Base-by-base conservation (phyloP, 2,113 vertebrate genomes). In the Pelusios castaneus region DNA sequence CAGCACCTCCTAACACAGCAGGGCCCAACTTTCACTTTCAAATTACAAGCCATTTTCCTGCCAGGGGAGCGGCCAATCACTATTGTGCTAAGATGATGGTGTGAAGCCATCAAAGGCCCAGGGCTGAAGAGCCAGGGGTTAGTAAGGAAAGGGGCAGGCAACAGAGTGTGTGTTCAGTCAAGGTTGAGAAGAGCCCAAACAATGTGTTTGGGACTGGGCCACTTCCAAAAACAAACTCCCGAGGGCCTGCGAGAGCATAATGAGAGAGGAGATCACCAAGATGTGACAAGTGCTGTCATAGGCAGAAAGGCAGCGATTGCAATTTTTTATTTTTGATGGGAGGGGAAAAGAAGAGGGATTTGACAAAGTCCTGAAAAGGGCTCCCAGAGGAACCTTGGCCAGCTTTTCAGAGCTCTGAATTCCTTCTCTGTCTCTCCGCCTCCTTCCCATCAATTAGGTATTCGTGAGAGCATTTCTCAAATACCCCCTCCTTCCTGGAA, bases 161-260 rank as follows among this genome's bases (percentile, higher is more conserved):
- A 13, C 31, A 2, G 1, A 19, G 87, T 19, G 0, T n/a, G 19
- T n/a, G 45, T 0, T 0, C 0, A 19, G 38, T 3, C 16, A 21
- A 7, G 67, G 51, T 21, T 34, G 21, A 8, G 27, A 27, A 56
- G 4, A 0, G 0, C 2, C 73, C 11, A 45, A 76, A 76, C 13
- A 9, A 58, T 8, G 8, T 11, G 56, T 29, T 10, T 58, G 56
- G 56, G 41, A 41, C 41, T 76, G 73, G 14, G 24, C 73, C 38
- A 38, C 70, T 43, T 38, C 38, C 38, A 12, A 38, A 12, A 75
- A 75, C 43, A 75, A 22, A 41, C 25, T 41, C 27, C 12, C 73
- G 47, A 19, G 47, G 51, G 34, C 31, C 45, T 10, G 2, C 5
- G 45, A 5, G 9, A 70, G n/a, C 10, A 34, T 19, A 70, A 70